A percentile compares a stretch with the other conserved stretches of the same genome.
Conservation (phyloP, 2,797 vertebrate genomes). For the Clarias pachynema region DNA sequence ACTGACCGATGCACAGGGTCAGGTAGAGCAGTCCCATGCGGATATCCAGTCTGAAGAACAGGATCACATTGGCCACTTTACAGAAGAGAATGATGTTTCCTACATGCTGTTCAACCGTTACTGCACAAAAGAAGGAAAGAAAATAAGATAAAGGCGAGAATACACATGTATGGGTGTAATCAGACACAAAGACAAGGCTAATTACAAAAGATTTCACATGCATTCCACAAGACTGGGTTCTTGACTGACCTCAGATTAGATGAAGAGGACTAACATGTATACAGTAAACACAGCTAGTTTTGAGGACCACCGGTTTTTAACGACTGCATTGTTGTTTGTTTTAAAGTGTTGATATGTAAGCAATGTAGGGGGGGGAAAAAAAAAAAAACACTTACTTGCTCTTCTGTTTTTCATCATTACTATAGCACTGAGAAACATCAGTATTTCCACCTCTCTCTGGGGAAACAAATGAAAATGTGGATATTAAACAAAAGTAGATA, state of each 20-base stretch:
- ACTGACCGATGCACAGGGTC: constrained; percentile 89
- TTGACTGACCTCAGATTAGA: not conserved
- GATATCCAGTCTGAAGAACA: constrained; percentile 95
- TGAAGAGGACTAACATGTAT: constrained; percentile 2
- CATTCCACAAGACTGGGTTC: not conserved
- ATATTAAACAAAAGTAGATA: not conserved
- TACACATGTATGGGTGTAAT: not conserved
- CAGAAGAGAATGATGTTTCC: constrained; percentile 97
- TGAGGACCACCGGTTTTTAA: constrained; percentile 1
- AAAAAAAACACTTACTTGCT: constrained; percentile 82
- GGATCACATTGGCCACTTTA: constrained; percentile 93
- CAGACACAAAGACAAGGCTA: not conserved
- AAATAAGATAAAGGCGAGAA: not conserved
- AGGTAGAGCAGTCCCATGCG: constrained; percentile 93
- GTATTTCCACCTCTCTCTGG: constrained; percentile 94
- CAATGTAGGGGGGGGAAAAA: not conserved
- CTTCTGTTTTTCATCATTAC: constrained; percentile 98
- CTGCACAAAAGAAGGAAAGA: constrained; percentile 63
- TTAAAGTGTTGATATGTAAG: constrained; percentile 28
- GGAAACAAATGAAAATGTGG: constrained; percentile 27
- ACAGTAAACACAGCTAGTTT: constrained; percentile 34
- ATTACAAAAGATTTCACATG: too few species aligned
- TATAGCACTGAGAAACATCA: constrained; percentile 97
- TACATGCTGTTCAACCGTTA: constrained; percentile 94
- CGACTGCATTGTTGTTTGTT: not conserved